These are phyloP conservation scores for Petrolisthes manimaculis DNA, from an alignment of 2,888 invertebrate genomes.

Conservation along the genomic window DNA sequence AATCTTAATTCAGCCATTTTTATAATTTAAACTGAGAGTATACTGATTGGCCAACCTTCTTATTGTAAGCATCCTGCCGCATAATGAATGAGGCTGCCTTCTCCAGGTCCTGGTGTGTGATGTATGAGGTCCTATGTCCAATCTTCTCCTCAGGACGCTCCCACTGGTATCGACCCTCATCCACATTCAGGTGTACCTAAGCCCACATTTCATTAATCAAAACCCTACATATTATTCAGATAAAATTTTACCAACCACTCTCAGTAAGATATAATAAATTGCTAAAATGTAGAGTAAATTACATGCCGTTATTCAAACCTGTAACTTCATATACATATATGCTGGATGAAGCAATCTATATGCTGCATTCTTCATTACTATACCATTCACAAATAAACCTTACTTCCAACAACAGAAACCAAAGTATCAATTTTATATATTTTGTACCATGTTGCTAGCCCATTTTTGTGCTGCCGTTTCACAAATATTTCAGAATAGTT, in stretches of 20 bases:
- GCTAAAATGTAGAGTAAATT: neutral
- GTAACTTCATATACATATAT: neutral
- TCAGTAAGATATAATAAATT: neutral
- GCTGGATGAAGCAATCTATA: neutral
- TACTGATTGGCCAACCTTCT: conserved; percentile 10
- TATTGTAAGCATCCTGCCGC: conserved; percentile 44
- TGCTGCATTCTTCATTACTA: no score
- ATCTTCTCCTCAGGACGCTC: conserved; percentile 71
- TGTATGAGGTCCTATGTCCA: conserved; percentile 27
- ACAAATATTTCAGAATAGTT: no score
- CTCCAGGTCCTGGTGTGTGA: conserved; percentile 45
- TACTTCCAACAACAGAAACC: no score
- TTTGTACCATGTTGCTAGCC: no score
- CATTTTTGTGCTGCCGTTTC: no score
- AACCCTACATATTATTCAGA: no score
- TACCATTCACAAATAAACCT: no score
- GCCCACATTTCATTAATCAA: neutral
- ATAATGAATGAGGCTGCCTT: conserved; percentile 25
- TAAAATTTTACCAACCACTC: no score
- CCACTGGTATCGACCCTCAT: conserved; percentile 74
- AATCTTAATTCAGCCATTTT: no score
- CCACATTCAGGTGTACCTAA: conserved; percentile 73
- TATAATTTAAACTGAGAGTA: no score
- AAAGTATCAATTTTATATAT: no score
- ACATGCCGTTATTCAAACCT: neutral